These are phyloP conservation scores for Phragmatobia fuliginosa DNA, from an alignment of 2,888 invertebrate genomes.

Conservation along the genomic window DNA sequence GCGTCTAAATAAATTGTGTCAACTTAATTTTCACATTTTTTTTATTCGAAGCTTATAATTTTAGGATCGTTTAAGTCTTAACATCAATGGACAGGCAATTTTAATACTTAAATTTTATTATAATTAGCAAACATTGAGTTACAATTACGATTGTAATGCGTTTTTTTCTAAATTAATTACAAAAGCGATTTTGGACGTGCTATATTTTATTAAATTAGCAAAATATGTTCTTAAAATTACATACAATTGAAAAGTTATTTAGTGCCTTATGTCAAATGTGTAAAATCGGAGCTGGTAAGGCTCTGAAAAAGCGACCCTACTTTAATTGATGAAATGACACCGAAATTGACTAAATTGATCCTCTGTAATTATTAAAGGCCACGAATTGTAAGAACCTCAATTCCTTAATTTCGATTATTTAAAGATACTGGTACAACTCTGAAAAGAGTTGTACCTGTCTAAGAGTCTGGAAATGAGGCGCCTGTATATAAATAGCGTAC, in stretches of 20 bases:
- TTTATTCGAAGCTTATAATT: conserved; percentile 61
- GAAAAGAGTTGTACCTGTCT: too few species aligned
- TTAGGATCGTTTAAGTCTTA: conserved; percentile 44
- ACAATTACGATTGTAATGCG: conserved; percentile 36
- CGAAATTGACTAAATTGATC: conserved; percentile 57
- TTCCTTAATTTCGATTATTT: not conserved
- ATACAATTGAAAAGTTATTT: conserved; percentile 24
- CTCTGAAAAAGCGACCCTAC: conserved; percentile 51
- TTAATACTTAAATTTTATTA: conserved; percentile 27
- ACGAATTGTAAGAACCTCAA: conserved; percentile 4
- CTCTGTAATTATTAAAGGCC: conserved; percentile 35
- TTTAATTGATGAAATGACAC: conserved; percentile 18
- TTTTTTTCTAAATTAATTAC: conserved; percentile 59
- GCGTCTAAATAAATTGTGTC: conserved; percentile 79
- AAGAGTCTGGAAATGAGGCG: not conserved
- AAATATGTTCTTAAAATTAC: conserved; percentile 41
- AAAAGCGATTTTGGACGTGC: conserved; percentile 63
- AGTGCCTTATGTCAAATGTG: conserved; percentile 21
- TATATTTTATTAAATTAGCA: conserved; percentile 31
- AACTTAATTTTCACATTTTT: conserved; percentile 72
- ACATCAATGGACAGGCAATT: conserved; percentile 51
- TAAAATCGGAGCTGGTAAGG: conserved; percentile 47
- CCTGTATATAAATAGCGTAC: not conserved
- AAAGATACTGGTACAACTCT: not conserved
- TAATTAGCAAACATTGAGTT: conserved; percentile 26